Evolutionary conservation across 2,113 vertebrate species (phyloP).

Genomic region (Ictalurus punctatus): DNA sequence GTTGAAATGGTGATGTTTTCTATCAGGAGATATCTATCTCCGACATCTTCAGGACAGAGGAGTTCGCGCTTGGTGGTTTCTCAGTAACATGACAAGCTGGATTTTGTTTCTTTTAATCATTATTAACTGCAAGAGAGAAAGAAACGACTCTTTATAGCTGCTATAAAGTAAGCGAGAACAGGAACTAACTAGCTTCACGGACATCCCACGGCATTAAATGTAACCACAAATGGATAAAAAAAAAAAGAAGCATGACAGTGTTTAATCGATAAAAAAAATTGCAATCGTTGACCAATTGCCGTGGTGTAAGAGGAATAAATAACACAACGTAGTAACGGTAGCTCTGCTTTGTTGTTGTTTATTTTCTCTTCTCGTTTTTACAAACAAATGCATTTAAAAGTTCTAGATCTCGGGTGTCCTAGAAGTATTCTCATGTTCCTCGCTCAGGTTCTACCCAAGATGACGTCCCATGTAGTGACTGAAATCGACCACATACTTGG

Average conservation of each 20-base stretch:
- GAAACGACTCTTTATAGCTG: background rate
- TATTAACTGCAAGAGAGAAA: background rate
- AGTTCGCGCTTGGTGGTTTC: background rate
- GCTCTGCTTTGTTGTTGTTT: background rate
- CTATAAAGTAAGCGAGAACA: background rate
- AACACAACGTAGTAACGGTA: too few species aligned
- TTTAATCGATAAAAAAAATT: background rate
- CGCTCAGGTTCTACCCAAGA: constrained; percentile 93
- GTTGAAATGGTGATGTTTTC: background rate
- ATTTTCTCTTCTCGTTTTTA: background rate
- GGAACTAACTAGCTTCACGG: background rate
- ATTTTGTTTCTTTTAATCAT: background rate
- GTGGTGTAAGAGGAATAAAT: background rate
- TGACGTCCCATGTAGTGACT: constrained; percentile 91
- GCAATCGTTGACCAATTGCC: too few species aligned
- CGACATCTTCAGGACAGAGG: background rate
- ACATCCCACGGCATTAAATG: background rate
- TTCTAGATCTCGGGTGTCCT: background rate
- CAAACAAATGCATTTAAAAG: background rate
- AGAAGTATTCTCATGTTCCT: background rate
- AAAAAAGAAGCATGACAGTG: background rate
- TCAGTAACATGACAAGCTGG: background rate
- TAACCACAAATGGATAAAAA: too few species aligned
- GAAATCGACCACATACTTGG: constrained; percentile 96
- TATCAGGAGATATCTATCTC: background rate